A percentile compares a stretch with the other conserved stretches of the same genome.
Conservation (phyloP, 2,888 invertebrate species). For the Proisotoma minuta region DNA sequence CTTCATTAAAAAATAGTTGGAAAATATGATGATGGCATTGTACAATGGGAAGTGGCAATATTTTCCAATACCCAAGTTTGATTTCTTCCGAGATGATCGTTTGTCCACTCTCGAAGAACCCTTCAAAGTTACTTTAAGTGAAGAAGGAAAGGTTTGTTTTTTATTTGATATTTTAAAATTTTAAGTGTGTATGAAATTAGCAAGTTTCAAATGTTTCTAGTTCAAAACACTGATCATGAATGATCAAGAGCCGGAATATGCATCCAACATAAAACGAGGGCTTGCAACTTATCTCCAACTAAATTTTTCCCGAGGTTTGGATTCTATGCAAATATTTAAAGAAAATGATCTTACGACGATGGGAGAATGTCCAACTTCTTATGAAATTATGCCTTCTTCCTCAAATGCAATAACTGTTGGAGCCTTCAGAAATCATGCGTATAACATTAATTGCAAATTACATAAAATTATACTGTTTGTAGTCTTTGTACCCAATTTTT, state of each 20-base stretch:
- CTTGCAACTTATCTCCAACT: slow-evolving; percentile 43
- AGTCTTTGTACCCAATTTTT: not conserved
- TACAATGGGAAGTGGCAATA: slow-evolving; percentile 47
- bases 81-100: slow-evolving; percentile 26
- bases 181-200: not conserved
- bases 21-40: slow-evolving; percentile 39
- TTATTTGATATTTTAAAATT: not conserved
- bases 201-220: slow-evolving; percentile 20
- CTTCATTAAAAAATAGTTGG: slow-evolving; percentile 27
- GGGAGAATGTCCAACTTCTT: slow-evolving; percentile 44
- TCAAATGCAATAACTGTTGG: slow-evolving; percentile 35
- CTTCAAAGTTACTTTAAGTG: slow-evolving; percentile 35
- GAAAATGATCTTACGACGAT: slow-evolving; percentile 41
- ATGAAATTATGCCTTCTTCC: slow-evolving; percentile 38
- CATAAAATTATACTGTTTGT: too few relatives aligned
- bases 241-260: slow-evolving; percentile 47
- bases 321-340: slow-evolving; percentile 26
- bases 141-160: slow-evolving; percentile 41
- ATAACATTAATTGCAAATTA: not conserved
- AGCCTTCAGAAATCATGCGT: slow-evolving; percentile 46
- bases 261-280: slow-evolving; percentile 45
- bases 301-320: slow-evolving; percentile 25
- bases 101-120: slow-evolving; percentile 35
- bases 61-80: slow-evolving; percentile 42
- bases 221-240: slow-evolving; percentile 46